Evolutionary conservation across 2,113 vertebrate genomes (phyloP).

Genomic region (Nothobranchius kuhntae): DNA sequence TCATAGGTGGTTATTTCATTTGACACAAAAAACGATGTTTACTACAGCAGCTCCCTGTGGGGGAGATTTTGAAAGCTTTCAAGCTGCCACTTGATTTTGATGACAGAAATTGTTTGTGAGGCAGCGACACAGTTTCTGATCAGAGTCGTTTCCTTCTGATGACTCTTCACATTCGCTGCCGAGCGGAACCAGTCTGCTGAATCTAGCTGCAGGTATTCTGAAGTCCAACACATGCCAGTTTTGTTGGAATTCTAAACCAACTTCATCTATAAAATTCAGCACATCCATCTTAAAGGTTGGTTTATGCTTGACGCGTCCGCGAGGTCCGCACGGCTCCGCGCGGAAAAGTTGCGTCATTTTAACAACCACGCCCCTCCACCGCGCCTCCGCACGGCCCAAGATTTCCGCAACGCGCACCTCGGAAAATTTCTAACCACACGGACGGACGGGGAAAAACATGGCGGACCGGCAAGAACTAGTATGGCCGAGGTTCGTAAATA

Average conservation of each 20-base stretch:
- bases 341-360: no score
- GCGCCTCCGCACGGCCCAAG: no score
- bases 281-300: no score
- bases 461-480: no score
- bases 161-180: neutral
- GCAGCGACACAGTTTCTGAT: constrained; percentile 8
- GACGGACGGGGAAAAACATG: no score
- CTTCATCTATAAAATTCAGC: neutral
- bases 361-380: no score
- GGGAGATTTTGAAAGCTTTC: constrained; percentile 24
- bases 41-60: constrained; percentile 24
- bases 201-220: neutral
- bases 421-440: no score
- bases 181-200: neutral
- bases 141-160: neutral
- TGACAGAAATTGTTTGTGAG: neutral
- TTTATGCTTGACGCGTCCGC: no score
- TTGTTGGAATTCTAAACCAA: neutral
- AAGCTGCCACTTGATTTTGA: constrained; percentile 1
- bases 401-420: no score
- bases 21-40: constrained; percentile 33
- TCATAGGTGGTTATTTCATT: constrained; percentile 28
- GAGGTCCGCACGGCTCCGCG: no score
- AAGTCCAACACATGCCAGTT: neutral
- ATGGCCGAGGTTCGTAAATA: no score